Evolutionary conservation across 2,888 invertebrate species (phyloP), one percentile per base, ranked within the genome.

Genomic region (Myathropa florea): DNA sequence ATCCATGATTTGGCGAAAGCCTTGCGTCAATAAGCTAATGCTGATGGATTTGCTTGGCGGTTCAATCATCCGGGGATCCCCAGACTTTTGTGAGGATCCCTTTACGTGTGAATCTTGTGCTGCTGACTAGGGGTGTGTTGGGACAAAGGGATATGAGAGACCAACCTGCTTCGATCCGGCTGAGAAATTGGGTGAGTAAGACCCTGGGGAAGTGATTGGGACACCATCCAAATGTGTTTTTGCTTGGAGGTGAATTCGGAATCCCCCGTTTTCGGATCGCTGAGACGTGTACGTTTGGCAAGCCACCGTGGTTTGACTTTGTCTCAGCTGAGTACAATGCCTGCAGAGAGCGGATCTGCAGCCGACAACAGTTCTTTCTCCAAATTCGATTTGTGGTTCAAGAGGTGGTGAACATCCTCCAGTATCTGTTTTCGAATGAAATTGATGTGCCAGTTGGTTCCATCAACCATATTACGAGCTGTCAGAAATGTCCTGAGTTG

Each of bases 361-460:
- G 96, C 98, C 72, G 99, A 99, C 93, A 99, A 99, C 94, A 98
- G 98, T 1, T 98, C 98, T 0, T 99, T 99, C 92, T 97, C 98
- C 12, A 99, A 99, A 94, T 96, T 98, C 86, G 99, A 99, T 93
- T 93, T 99, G 82, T 97, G 97, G 96, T 97, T 98, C 0, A 96
- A 57, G 98, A 98, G 93, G 98, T 98, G 0, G 96, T 98, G 0
- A 95, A 97, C 75, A 94, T 96, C 67, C 94, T 99, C 18, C 99
- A 99, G 92, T 97, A 96, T 92, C 93, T 99, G 30, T 99, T 99
- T 91, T 98, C 98, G 2, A 99, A 99, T 91, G 96, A 99, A 92
- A 97, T 99, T 9, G 98, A 99, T 91, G 97, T 98, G 2, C 97
- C 98, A 0, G 94, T 98, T 3, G 98, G 98, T 28, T 96, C 97